Conservation (phyloP, 2,113 vertebrate genomes). For the Sorex fumeus region DNA sequence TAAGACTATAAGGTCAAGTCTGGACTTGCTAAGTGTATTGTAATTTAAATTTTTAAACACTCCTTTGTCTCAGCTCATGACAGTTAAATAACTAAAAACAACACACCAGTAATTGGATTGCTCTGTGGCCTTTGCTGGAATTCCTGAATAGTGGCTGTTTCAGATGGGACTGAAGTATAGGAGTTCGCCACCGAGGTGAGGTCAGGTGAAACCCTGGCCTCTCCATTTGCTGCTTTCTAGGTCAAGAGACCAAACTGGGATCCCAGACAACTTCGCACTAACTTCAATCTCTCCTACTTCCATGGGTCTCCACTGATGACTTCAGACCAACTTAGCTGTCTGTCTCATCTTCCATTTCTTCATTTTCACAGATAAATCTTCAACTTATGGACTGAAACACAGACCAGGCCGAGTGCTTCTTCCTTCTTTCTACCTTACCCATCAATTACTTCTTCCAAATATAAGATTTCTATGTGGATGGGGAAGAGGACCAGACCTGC, state of each 20-base stretch:
- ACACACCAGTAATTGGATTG: not conserved
- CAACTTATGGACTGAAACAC: not conserved
- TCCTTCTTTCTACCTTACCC: not conserved
- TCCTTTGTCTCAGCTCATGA: conserved; percentile 98
- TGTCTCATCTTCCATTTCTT: not conserved
- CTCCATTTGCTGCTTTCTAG: not conserved
- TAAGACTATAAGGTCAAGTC: conserved; percentile 99
- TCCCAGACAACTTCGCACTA: not conserved
- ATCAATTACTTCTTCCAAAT: not conserved
- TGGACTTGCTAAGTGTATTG: conserved; percentile 99
- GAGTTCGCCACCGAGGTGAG: not conserved
- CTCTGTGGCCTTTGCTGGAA: not conserved
- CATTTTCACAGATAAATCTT: not conserved
- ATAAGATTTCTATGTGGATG: not conserved
- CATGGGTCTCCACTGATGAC: not conserved
- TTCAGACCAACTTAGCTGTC: not conserved
- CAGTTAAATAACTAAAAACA: conserved; percentile 94
- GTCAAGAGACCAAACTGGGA: not conserved
- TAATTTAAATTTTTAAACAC: conserved; percentile 94
- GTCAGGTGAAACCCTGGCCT: not conserved
- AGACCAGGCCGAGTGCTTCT: not conserved
- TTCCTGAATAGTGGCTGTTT: not conserved
- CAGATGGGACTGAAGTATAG: not conserved
- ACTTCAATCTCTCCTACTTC: not conserved
- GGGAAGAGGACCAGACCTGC: not conserved